Base-by-base conservation (phyloP, 2,888 invertebrate genomes). In the Himalopsyche anomala region DNA sequence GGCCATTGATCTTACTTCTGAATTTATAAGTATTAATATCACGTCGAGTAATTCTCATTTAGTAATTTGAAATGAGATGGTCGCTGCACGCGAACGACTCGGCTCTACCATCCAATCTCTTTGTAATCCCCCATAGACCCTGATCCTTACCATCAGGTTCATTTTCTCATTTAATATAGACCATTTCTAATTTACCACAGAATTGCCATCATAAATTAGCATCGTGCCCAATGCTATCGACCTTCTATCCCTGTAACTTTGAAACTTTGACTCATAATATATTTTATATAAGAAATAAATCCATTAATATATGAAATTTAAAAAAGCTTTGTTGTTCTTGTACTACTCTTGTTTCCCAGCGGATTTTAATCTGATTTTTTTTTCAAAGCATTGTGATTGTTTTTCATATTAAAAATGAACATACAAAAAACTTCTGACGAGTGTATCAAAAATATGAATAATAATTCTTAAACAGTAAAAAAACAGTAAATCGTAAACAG, bases 121-220 rank as follows among this genome's bases (percentile, higher is more conserved):
- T 36, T 79, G 82, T 85, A 85, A 85, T 85, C 85, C 85, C 62
- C 85, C 51, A 36, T 54, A 79, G 85, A 79, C 85, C 15, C 15
- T 38, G 62, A 45, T 45, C 40, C 42, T 56, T 84, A 42, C 56
- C n/a, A 79, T 82, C 42, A 74, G 85, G 69, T 85, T 82, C 82
- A 45, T 85, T 84, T 85, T 82, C 82, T 85, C 69, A 85, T 85
- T 82, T 85, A 79, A 82, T 74, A 74, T n/a, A 51, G 82, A 74
- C 69, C 55, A 74, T 82, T 83, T 56, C 62, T 62, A 62, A 62
- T 62, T 62, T 62, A n/a, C 19, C 62, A n/a, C 2, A 19, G 11
- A 62, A 62, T 8, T 62, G 6, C 15, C 28, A 2, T 8, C 62
- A 62, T 62, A 62, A 62, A 62, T 62, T 62, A 19, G 9, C 62